phyloP scores from a whole-genome alignment of 2,113 vertebrate genomes.

The Ageneiosus marmoratus region DNA sequence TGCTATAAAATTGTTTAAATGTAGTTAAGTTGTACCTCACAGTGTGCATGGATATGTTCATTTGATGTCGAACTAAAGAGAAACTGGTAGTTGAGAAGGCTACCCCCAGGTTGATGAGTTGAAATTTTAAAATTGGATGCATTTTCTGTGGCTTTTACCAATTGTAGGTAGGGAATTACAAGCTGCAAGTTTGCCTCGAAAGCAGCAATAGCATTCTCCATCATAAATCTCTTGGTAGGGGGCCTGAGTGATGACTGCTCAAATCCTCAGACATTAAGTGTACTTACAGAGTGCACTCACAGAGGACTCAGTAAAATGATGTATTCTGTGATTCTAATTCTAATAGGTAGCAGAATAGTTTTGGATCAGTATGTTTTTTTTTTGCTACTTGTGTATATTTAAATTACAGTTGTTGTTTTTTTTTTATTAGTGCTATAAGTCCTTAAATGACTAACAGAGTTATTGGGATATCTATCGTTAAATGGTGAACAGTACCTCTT shows the following conservation, averaged over 20 bases:
- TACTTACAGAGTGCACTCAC: background rate
- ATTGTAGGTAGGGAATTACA: background rate
- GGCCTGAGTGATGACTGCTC: background rate
- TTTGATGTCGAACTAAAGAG: no score
- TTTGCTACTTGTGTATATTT: background rate
- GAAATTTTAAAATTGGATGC: background rate
- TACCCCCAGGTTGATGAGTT: background rate
- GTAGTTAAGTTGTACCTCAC: background rate
- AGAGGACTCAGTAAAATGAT: background rate
- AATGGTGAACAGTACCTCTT: background rate
- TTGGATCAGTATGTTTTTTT: background rate
- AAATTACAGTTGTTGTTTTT: background rate
- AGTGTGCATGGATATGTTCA: no score
- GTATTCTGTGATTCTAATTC: background rate
- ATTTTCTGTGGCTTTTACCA: background rate
- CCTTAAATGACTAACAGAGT: background rate
- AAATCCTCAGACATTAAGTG: background rate
- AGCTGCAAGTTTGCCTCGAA: background rate
- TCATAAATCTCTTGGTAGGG: background rate
- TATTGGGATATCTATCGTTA: background rate
- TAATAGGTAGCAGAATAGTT: background rate
- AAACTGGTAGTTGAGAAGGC: background rate
- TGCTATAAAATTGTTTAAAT: background rate
- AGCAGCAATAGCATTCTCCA: background rate
- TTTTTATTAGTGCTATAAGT: background rate